Percentiles rank a stretch among this genome's conserved stretches.
phyloP scores from a whole-genome alignment of 2,888 invertebrate species.

The Noctua janthina region DNA sequence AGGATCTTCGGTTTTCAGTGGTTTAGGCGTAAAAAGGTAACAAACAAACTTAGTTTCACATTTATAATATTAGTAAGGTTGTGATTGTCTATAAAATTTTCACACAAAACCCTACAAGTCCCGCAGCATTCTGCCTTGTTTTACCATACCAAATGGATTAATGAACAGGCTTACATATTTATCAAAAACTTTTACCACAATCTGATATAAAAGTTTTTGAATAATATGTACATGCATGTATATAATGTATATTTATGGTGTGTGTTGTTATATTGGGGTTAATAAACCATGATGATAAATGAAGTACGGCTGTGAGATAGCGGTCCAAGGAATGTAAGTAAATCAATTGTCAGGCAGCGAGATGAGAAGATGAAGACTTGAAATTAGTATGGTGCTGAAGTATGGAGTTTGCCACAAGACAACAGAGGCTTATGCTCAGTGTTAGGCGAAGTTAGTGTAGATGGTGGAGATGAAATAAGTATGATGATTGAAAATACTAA shows the following conservation, averaged over 20 bases:
- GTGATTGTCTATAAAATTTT: not conserved
- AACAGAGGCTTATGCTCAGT: conserved; percentile 1
- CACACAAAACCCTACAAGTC: not conserved
- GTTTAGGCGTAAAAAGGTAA: no score
- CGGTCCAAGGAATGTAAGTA: not conserved
- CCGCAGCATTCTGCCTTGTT: not conserved
- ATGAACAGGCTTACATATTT: not conserved
- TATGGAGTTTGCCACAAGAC: conserved; percentile 2
- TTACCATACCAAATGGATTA: not conserved
- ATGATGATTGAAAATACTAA: conserved; percentile 44
- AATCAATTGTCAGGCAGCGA: no score
- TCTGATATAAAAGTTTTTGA: not conserved
- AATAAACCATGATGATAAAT: not conserved
- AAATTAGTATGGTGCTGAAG: not conserved
- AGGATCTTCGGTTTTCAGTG: no score
- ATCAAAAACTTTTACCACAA: not conserved
- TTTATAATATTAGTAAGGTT: not conserved
- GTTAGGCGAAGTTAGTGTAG: conserved; percentile 15
- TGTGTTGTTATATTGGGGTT: not conserved
- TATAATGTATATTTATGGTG: no score
- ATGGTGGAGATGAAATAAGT: conserved; percentile 15
- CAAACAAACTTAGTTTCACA: no score
- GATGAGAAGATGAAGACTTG: not conserved
- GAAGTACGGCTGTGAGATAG: no score
- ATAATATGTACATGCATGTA: not conserved